Evolutionary conservation across 1,140 invertebrate species (phyloP).

Genomic region (Zaprionus vittiger): DNA sequence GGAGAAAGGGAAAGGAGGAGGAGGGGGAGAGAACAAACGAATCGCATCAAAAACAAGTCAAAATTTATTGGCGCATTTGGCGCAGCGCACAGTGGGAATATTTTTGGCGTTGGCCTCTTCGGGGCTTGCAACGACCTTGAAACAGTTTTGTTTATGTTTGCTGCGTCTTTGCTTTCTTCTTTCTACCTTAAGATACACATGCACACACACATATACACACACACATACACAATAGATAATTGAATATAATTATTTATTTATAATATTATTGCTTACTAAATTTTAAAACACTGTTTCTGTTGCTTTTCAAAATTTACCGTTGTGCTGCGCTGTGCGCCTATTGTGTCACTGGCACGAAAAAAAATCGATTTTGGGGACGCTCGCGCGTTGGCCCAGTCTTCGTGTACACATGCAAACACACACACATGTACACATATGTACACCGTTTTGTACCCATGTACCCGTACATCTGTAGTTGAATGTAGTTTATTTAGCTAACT

Average conservation of each 20-base stretch:
- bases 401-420: conserved; percentile 6
- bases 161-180: conserved; percentile 27
- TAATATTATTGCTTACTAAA: conserved; percentile 1
- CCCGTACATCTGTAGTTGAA: conserved; percentile 5
- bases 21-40: neutral
- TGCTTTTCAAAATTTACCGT: conserved; percentile 12
- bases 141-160: conserved; percentile 77
- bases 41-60: conserved; percentile 8
- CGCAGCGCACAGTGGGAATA: conserved; percentile 24
- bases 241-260: neutral
- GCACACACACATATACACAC: neutral
- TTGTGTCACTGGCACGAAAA: conserved; percentile 67
- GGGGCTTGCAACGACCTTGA: conserved; percentile 70
- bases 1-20: neutral
- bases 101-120: conserved; percentile 59
- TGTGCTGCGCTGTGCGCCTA: conserved; percentile 45
- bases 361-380: conserved; percentile 74
- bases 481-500: conserved; percentile 53
- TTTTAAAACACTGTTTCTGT: neutral
- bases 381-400: conserved; percentile 63
- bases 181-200: neutral
- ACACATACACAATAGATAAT: neutral
- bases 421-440: conserved; percentile 9
- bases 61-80: conserved; percentile 46
- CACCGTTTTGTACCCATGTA: neutral